phyloP scores from a whole-genome alignment of 2,113 vertebrate species.

The Bambusicola thoracicus region DNA sequence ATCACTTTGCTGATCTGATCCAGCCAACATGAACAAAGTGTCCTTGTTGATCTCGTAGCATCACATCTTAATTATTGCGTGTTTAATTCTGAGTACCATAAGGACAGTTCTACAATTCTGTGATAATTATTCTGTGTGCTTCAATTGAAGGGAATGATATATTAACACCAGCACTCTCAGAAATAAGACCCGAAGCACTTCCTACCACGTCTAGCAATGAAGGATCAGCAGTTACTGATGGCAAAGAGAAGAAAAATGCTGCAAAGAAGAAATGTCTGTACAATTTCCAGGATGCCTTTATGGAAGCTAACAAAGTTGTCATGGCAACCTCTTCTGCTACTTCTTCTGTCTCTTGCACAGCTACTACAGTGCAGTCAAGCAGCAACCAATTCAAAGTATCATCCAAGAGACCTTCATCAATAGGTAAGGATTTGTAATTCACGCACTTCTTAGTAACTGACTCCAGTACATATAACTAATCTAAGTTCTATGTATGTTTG shows the following conservation, averaged over 20 bases:
- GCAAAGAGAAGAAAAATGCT: slow-evolving; percentile 90
- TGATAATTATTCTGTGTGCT: neutral
- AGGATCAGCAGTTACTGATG: slow-evolving; percentile 77
- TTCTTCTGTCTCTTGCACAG: slow-evolving; percentile 94
- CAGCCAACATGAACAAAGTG: neutral
- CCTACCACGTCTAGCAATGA: slow-evolving; percentile 84
- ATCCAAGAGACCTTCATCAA: slow-evolving; percentile 89
- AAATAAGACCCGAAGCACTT: slow-evolving; percentile 82
- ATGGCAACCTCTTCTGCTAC: slow-evolving; percentile 96
- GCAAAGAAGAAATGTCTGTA: slow-evolving; percentile 98
- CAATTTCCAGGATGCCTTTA: slow-evolving; percentile 98
- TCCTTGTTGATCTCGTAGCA: neutral
- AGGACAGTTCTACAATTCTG: neutral
- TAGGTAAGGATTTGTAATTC: slow-evolving; percentile 80
- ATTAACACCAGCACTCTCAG: slow-evolving; percentile 85
- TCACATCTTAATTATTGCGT: neutral
- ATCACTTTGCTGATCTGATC: neutral
- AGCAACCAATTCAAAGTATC: slow-evolving; percentile 92
- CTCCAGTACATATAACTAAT: neutral
- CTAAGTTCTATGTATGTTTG: neutral
- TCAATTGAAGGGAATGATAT: slow-evolving; percentile 82
- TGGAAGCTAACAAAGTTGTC: slow-evolving; percentile 93
- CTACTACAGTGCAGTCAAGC: slow-evolving; percentile 97
- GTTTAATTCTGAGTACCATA: neutral
- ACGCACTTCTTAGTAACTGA: neutral